Evolutionary conservation across 2,888 invertebrate genomes (phyloP).

Genomic region (Amphipyra berbera): DNA sequence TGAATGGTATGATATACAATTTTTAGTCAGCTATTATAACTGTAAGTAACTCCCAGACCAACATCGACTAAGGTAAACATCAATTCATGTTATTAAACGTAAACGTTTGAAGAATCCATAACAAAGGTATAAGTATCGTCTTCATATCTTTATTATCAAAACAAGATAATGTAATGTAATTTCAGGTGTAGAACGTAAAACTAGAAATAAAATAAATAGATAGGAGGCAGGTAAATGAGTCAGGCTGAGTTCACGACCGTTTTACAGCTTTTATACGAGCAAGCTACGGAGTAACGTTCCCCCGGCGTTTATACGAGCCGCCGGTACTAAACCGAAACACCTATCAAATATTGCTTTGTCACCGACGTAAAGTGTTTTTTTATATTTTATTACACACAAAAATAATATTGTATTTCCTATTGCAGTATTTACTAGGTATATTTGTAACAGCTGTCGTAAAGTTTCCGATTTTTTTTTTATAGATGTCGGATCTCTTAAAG

Average conservation of each 20-base stretch:
- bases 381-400: conserved; percentile 60
- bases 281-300: conserved; percentile 51
- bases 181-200: conserved; percentile 45
- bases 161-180: conserved; percentile 19
- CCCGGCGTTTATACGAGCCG: conserved; percentile 67
- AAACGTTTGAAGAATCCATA: conserved; percentile 1
- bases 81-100: neutral
- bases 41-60: neutral
- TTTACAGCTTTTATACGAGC: conserved; percentile 74
- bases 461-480: conserved; percentile 19
- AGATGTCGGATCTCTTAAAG: conserved; percentile 7
- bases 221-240: conserved; percentile 58
- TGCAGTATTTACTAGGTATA: conserved; percentile 24
- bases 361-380: conserved; percentile 59
- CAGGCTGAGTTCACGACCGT: conserved; percentile 62
- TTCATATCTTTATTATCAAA: conserved; percentile 15
- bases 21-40: too few relatives aligned
- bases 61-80: neutral
- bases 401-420: conserved; percentile 43
- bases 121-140: neutral
- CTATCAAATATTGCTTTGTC: conserved; percentile 70
- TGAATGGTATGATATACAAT: too few relatives aligned
- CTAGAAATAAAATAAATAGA: conserved; percentile 63
- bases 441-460: conserved; percentile 39
- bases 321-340: conserved; percentile 68